These are phyloP conservation scores for Morelia viridis DNA, from an alignment of 2,797 vertebrate species.

Conservation along the genomic window DNA sequence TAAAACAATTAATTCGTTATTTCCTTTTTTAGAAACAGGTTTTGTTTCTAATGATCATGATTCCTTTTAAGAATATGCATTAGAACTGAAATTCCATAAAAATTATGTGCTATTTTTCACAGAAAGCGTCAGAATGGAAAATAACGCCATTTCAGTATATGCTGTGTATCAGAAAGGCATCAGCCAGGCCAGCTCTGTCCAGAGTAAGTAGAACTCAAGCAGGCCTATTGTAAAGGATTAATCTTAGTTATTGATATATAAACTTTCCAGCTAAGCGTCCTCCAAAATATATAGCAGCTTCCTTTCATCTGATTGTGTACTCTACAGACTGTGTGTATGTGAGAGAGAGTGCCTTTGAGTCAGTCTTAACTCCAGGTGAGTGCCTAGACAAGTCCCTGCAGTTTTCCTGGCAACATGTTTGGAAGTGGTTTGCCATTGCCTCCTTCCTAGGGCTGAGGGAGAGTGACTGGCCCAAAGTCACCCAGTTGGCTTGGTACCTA, in stretches of 20 bases:
- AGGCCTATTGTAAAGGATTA: accelerated
- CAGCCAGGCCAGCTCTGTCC: slow-evolving; percentile 65
- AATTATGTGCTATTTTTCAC: accelerated
- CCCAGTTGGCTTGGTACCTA: not conserved
- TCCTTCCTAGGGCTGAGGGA: not conserved
- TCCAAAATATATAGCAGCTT: not conserved
- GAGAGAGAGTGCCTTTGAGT: not conserved
- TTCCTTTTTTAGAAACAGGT: not conserved
- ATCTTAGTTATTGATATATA: not conserved
- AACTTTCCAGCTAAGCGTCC: not conserved
- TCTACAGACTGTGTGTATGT: not conserved
- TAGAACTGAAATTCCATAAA: accelerated
- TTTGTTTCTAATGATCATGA: not conserved
- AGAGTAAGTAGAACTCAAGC: slow-evolving; percentile 61
- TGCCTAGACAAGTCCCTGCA: not conserved
- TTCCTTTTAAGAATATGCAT: not conserved
- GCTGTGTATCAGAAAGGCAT: slow-evolving; percentile 73
- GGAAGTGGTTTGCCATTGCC: not conserved
- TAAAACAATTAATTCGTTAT: not conserved
- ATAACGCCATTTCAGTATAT: slow-evolving; percentile 66
- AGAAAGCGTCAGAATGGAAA: slow-evolving; percentile 7
- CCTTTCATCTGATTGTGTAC: not conserved
- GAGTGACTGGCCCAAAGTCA: not conserved
- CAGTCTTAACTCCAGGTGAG: not conserved
- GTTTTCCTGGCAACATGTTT: not conserved